Conservation (phyloP, 2,113 vertebrate species). For the Chascanopsetta lugubris region DNA sequence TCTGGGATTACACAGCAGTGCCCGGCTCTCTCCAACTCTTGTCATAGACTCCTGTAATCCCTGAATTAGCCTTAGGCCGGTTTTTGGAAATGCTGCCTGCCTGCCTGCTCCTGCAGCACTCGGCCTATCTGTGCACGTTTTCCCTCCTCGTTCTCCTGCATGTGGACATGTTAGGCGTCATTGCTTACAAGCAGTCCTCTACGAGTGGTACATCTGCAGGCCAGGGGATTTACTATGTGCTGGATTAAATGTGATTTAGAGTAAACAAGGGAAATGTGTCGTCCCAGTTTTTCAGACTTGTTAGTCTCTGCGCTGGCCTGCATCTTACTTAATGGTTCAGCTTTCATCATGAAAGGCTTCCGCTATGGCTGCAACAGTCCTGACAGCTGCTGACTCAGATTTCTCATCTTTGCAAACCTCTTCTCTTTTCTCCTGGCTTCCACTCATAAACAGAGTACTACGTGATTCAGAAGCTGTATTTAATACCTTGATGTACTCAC, state of each 20-base stretch:
- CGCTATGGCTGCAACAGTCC: constrained; percentile 33
- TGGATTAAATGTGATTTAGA: background rate
- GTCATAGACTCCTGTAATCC: constrained; percentile 74
- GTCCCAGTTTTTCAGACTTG: background rate
- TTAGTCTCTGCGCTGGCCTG: constrained; percentile 1
- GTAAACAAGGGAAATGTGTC: constrained; percentile 19
- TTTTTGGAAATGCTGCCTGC: constrained; percentile 42
- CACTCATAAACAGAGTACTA: background rate
- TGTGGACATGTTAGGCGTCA: constrained; percentile 4
- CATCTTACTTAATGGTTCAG: constrained; percentile 22
- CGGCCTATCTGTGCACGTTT: constrained; percentile 7
- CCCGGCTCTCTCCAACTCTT: constrained; percentile 34
- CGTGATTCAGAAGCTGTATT: background rate
- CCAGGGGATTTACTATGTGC: background rate
- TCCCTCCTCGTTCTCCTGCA: background rate
- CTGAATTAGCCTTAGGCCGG: constrained; percentile 59
- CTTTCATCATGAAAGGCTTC: constrained; percentile 50
- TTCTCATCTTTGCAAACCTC: constrained; percentile 27
- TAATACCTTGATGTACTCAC: background rate
- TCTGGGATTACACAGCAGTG: constrained; percentile 61
- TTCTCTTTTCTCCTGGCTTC: constrained; percentile 3
- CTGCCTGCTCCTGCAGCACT: constrained; percentile 21
- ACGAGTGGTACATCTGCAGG: background rate
- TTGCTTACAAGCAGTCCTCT: background rate
- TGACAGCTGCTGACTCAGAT: constrained; percentile 72